phyloP scores from a whole-genome alignment of 2,113 vertebrate species.

The Gasterosteus nipponicus region DNA sequence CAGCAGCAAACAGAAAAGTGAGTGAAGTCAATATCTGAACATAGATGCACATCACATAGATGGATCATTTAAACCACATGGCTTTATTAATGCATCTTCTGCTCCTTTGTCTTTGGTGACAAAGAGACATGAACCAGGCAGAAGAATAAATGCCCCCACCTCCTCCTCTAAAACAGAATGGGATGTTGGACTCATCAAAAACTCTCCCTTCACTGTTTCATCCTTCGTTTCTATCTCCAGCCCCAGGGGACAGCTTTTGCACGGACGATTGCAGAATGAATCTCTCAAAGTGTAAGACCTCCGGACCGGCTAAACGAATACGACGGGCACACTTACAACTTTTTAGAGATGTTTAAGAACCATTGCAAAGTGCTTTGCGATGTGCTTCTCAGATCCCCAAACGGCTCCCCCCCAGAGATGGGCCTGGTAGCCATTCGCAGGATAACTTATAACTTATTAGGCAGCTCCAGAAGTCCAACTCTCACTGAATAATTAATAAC shows the following conservation, averaged over 20 bases:
- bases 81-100: slow-evolving; percentile 11
- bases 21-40: slow-evolving; percentile 30
- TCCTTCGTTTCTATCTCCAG: slow-evolving; percentile 27
- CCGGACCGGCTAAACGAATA: slow-evolving; percentile 47
- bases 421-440: slow-evolving; percentile 19
- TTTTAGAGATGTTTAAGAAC: slow-evolving; percentile 54
- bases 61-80: slow-evolving; percentile 15
- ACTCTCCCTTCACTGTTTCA: slow-evolving; percentile 37
- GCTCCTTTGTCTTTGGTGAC: slow-evolving; percentile 45
- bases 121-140: slow-evolving; percentile 22
- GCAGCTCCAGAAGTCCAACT: slow-evolving; percentile 17
- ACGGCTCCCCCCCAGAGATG: slow-evolving; percentile 27
- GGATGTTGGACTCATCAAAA: slow-evolving; percentile 57
- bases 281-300: slow-evolving; percentile 50
- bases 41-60: slow-evolving; percentile 35
- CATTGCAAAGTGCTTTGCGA: slow-evolving; percentile 45
- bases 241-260: slow-evolving; percentile 50
- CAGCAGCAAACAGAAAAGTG: background rate
- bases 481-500: slow-evolving; percentile 33
- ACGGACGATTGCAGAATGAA: slow-evolving; percentile 45
- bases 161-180: slow-evolving; percentile 32
- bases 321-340: slow-evolving; percentile 29
- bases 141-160: background rate
- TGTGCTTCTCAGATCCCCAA: slow-evolving; percentile 32
- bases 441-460: slow-evolving; percentile 47